Percentiles rank a stretch among this genome's conserved stretches.
phyloP scores from a whole-genome alignment of 2,888 invertebrate species.

The Chrysodeixis includens region DNA sequence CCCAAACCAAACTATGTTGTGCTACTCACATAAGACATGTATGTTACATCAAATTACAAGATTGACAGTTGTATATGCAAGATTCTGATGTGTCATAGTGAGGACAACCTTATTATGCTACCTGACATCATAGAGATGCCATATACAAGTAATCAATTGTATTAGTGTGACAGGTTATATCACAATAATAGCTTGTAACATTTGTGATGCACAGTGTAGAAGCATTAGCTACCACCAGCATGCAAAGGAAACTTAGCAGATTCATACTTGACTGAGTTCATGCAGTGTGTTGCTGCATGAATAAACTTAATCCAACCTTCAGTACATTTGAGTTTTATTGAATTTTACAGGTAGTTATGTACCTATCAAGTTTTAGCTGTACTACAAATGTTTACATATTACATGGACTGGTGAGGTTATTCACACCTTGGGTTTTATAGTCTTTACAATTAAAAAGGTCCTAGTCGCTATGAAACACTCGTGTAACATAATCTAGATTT shows the following conservation, averaged over 20 bases:
- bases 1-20: neutral
- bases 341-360: constrained; percentile 14
- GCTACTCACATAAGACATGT: neutral
- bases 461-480: neutral
- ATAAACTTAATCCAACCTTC: constrained; percentile 24
- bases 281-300: constrained; percentile 24
- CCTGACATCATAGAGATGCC: neutral
- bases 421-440: neutral
- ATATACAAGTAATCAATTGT: neutral
- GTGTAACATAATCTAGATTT: too few species aligned
- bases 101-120: neutral
- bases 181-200: constrained; percentile 23
- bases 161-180: constrained; percentile 7
- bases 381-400: neutral
- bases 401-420: constrained; percentile 1
- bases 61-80: constrained; percentile 17
- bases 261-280: constrained; percentile 37
- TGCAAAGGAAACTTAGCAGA: constrained; percentile 28
- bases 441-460: neutral
- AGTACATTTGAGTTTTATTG: constrained; percentile 12
- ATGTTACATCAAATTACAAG: constrained; percentile 7
- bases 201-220: constrained; percentile 34
- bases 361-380: neutral
- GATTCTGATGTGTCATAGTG: constrained; percentile 17
- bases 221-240: constrained; percentile 3